A percentile compares a stretch with the other conserved stretches of the same genome.
phyloP scores from a whole-genome alignment of 2,888 invertebrate genomes.

The Malacosoma neustria region DNA sequence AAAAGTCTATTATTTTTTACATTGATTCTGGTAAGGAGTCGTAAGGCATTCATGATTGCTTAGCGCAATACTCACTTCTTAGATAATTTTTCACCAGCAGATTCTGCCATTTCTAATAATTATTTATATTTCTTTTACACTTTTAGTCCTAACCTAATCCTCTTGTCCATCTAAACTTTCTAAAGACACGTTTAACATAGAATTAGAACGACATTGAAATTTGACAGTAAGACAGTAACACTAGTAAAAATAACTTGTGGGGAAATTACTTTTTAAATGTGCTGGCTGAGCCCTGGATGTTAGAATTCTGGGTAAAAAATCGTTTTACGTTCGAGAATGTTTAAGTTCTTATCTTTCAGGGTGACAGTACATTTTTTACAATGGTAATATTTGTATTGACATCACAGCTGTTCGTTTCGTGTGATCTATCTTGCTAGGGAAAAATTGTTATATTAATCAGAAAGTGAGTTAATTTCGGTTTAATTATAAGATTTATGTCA shows the following conservation, averaged over 20 bases:
- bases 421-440: slow-evolving; percentile 53
- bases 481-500: slow-evolving; percentile 28
- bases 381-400: slow-evolving; percentile 58
- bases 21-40: slow-evolving; percentile 26
- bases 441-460: slow-evolving; percentile 55
- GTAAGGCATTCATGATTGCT: slow-evolving; percentile 38
- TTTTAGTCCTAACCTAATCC: slow-evolving; percentile 21
- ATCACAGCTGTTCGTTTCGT: slow-evolving; percentile 73
- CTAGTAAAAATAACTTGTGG: too few relatives aligned
- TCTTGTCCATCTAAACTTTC: too few relatives aligned
- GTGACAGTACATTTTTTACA: slow-evolving; percentile 11
- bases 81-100: slow-evolving; percentile 74
- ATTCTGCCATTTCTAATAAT: slow-evolving; percentile 70
- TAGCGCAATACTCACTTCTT: slow-evolving; percentile 78
- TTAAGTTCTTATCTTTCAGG: not conserved
- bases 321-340: not conserved
- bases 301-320: too few relatives aligned
- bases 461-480: slow-evolving; percentile 59
- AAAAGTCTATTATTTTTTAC: slow-evolving; percentile 29
- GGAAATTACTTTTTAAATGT: too few relatives aligned
- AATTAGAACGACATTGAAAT: too few relatives aligned
- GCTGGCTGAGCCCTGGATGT: too few relatives aligned
- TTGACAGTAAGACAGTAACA: too few relatives aligned
- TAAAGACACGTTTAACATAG: too few relatives aligned
- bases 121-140: too few relatives aligned